These are phyloP conservation scores for Lapara coniferarum DNA, from an alignment of 2,888 invertebrate genomes.

Conservation along the genomic window DNA sequence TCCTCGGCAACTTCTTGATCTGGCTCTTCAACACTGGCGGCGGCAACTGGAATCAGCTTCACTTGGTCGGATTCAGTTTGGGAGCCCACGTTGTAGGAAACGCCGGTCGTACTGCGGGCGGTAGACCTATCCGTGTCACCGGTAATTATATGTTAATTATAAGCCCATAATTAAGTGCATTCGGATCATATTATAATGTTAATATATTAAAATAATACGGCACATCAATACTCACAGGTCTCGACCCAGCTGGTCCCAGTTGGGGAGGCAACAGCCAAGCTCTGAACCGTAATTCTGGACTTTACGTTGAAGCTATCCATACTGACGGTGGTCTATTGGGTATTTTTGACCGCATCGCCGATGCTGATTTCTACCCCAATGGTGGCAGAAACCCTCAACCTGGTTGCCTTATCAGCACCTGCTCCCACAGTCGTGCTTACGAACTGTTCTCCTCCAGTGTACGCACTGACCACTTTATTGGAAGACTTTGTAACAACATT, in stretches of 20 bases:
- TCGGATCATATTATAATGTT: not conserved
- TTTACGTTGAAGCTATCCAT: conserved; percentile 69
- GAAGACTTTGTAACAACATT: conserved; percentile 3
- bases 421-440: conserved; percentile 16
- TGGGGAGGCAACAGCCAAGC: conserved; percentile 60
- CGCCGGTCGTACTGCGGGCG: conserved; percentile 56
- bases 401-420: conserved; percentile 13
- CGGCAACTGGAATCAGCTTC: conserved; percentile 65
- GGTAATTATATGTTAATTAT: conserved; percentile 45
- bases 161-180: not conserved
- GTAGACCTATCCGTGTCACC: conserved; percentile 57
- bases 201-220: not conserved
- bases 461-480: conserved; percentile 11
- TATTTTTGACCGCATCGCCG: conserved; percentile 55
- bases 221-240: conserved; percentile 45
- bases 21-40: conserved; percentile 63
- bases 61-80: conserved; percentile 71
- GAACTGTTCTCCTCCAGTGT: conserved; percentile 18
- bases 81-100: conserved; percentile 71
- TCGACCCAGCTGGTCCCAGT: conserved; percentile 68
- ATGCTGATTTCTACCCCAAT: conserved; percentile 72
- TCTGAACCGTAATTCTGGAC: conserved; percentile 52
- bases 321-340: conserved; percentile 67
- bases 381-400: conserved; percentile 20
- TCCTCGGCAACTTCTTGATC: conserved; percentile 60